Base-by-base conservation (phyloP, 2,797 vertebrate genomes). In the Sebastes minor region DNA sequence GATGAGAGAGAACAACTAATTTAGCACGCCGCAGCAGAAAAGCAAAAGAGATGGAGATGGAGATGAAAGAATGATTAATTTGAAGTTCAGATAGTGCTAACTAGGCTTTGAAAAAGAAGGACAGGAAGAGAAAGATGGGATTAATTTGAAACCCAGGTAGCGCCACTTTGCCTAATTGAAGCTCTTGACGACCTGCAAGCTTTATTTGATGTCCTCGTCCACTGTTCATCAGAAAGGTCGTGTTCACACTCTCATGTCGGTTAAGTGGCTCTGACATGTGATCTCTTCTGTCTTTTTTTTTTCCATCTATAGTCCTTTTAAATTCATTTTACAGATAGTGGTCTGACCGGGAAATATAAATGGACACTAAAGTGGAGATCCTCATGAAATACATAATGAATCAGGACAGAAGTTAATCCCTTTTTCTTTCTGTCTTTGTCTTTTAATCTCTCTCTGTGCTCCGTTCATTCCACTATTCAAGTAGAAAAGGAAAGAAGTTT, bases 61-160 rank as follows among this genome's bases (percentile, higher is more conserved):
- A 86, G 76, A 76, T 74, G 76, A 82, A 73, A 73, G 32, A 80
- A 80, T 72, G 85, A 84, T 90, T 84, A 33, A 90, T 90, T 73
- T 80, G 49, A 71, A 76, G 49, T 78, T 71, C 66, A 71, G 62
- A 82, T 73, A 62, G 65, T n/a, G 27, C 74, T 81, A 87, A 88
- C 80, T 60, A 67, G 52, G 25, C 80, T 70, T 66, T 66, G 73
- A 78, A 78, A 81, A 73, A 53, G 30, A 64, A 53, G 46, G 59
- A 81, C 57, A 52, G 59, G 53, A 64, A 57, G 14, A 14, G 61
- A 76, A 66, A 67, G 68, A 83, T 67, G 57, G 69, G 65, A 83
- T 78, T 80, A 56, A 90, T 84, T 73, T 88, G 72, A 70, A 80
- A 23, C 5, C 53, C 69, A 88, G 81, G 86, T 87, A 70, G 67